Base-by-base conservation (phyloP, 2,888 invertebrate genomes). In the Minunthozetes semirufus region DNA sequence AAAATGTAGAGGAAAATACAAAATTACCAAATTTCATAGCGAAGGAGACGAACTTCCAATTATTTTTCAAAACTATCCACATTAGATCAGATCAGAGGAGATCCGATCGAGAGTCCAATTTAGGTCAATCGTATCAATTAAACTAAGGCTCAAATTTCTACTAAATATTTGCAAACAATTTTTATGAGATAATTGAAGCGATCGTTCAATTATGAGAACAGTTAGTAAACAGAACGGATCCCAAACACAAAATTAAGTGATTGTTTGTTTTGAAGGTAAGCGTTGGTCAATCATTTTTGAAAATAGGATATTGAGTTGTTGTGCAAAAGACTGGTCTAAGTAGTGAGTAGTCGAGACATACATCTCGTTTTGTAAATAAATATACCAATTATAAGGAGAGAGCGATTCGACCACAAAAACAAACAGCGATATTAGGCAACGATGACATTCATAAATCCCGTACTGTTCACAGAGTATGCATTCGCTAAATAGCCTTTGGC, bases 271-370 rank as follows among this genome's bases (percentile, higher is more conserved):
- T 68, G 19, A 68, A 63, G n/a, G 38, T 46, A 19, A 68, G 38
- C 42, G 1, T n/a, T 63, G 68, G 68, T 68, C 68, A 68, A 68
- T 68, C 68, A 68, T 68, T 68, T 19, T 68, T 22, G 42, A 42
- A 68, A 68, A 68, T 68, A 68, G 68, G 42, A 8, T 68, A 68
- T 68, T 68, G 42, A 68, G 68, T 68, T 68, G 68, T 68, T 68
- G 68, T 68, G 68, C 22, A 68, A 68, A 38, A 42, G 1, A 42
- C 17, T 19, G 22, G 38, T 38, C 17, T 42, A 22, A 29, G 63
- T 63, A 5, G 38, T 27, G 15, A 15, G 33, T n/a, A 63, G 27
- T 15, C 63, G 42, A 68, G 42, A 68, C 68, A 68, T 46, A 68
- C 68, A 42, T 68, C 46, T 42, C 6, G 61, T 61, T 61, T 61